Conservation (phyloP, 2,797 vertebrate species). For the Phrynocephalus forsythii region DNA sequence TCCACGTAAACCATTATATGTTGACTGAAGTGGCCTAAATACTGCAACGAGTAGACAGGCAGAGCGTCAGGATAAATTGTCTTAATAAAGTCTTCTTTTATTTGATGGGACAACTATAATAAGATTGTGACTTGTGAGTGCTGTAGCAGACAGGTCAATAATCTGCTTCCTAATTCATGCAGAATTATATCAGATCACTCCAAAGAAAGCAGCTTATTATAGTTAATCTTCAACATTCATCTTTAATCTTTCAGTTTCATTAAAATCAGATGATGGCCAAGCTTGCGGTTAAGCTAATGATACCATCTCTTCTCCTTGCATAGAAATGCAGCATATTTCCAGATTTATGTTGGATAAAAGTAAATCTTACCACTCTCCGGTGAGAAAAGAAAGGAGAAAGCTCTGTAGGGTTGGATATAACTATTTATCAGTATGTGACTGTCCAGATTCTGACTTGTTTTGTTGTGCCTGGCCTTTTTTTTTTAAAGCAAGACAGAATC, state of each 20-base stretch:
- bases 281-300: neutral
- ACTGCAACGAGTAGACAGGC: neutral
- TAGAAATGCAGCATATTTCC: constrained; percentile 24
- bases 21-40: neutral
- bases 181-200: constrained; percentile 31
- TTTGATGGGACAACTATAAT: constrained; percentile 40
- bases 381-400: neutral
- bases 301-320: constrained; percentile 2
- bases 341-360: constrained; percentile 28
- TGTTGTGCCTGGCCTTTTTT: neutral
- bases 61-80: constrained; percentile 19
- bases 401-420: neutral
- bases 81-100: constrained; percentile 37
- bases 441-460: neutral
- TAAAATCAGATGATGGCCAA: constrained; percentile 45
- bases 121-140: constrained; percentile 32
- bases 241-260: constrained; percentile 45
- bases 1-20: neutral
- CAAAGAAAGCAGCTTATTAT: constrained; percentile 52
- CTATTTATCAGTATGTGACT: constrained; percentile 21
- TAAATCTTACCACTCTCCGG: constrained; percentile 19
- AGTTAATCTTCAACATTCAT: constrained; percentile 51
- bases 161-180: constrained; percentile 47
- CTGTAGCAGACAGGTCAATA: constrained; percentile 48
- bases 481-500: neutral